Percentiles rank a stretch among this genome's conserved stretches.
Conservation (phyloP, 2,888 invertebrate species). For the Torymus auratus region DNA sequence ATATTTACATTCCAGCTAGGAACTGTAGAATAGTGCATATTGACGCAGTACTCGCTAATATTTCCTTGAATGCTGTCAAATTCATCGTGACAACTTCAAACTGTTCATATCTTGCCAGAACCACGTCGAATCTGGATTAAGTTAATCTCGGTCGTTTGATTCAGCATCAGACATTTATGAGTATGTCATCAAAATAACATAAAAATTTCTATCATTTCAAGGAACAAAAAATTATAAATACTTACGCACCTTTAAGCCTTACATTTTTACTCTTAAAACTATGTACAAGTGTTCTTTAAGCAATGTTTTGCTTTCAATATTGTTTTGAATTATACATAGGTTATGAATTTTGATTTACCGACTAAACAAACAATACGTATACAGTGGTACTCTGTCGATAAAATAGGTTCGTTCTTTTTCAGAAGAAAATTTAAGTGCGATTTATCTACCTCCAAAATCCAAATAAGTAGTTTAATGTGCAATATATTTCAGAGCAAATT, state of each 20-base stretch:
- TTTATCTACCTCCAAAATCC: too few species aligned
- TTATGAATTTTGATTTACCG: conserved; percentile 33
- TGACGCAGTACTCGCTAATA: conserved; percentile 81
- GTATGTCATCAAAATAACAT: too few species aligned
- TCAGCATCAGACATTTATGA: not conserved
- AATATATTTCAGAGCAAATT: too few species aligned
- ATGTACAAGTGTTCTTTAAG: not conserved
- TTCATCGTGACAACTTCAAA: conserved; percentile 42
- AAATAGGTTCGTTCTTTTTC: conserved; percentile 13
- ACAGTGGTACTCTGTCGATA: conserved; percentile 4
- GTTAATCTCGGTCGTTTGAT: not conserved
- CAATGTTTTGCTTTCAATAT: conserved; percentile 1
- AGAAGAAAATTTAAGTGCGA: too few species aligned
- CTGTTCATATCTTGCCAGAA: conserved; percentile 30
- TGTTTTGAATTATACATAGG: conserved; percentile 40
- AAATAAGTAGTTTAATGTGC: too few species aligned
- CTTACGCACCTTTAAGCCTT: too few species aligned
- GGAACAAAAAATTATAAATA: too few species aligned
- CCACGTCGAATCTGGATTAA: conserved; percentile 10
- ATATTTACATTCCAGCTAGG: conserved; percentile 89
- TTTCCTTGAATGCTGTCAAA: conserved; percentile 45
- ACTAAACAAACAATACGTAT: not conserved
- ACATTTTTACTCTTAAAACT: too few species aligned
- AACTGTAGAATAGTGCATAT: conserved; percentile 89
- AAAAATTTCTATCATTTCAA: too few species aligned